Percentiles rank a stretch among this genome's conserved stretches.
These are phyloP conservation scores for Anastatus disparis DNA, from an alignment of 1,140 invertebrate species.

Conservation along the genomic window DNA sequence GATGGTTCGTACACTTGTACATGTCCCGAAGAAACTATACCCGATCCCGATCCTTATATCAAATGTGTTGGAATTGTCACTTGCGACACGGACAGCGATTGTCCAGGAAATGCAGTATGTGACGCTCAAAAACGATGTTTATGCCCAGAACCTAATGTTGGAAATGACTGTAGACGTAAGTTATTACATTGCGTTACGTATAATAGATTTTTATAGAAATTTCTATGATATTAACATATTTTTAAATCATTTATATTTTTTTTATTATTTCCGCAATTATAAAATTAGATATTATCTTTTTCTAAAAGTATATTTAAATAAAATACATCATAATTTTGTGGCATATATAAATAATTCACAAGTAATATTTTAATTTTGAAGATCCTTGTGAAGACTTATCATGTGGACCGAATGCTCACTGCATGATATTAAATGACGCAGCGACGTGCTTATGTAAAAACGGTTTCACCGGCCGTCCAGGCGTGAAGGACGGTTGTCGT, in stretches of 20 bases:
- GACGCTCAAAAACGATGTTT: slow-evolving; percentile 80
- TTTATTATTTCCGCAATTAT: no score
- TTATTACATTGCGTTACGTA: slow-evolving; percentile 41
- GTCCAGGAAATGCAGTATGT: slow-evolving; percentile 90
- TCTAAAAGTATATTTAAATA: no score
- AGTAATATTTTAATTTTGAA: no score
- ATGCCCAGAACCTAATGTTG: slow-evolving; percentile 90
- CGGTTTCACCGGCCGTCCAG: slow-evolving; percentile 79
- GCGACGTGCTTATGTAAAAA: slow-evolving; percentile 85
- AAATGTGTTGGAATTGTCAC: slow-evolving; percentile 84
- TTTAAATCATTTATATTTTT: neutral
- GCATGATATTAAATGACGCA: slow-evolving; percentile 84
- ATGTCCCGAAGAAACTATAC: slow-evolving; percentile 82
- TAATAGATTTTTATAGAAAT: slow-evolving; percentile 28
- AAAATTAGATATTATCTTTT: no score
- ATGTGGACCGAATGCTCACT: slow-evolving; percentile 89
- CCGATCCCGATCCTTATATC: slow-evolving; percentile 83
- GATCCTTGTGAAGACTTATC: slow-evolving; percentile 89
- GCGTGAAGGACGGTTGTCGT: slow-evolving; percentile 78
- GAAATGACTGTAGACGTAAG: slow-evolving; percentile 91
- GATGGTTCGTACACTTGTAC: slow-evolving; percentile 81
- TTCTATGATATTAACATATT: slow-evolving; percentile 35
- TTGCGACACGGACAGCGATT: slow-evolving; percentile 80
- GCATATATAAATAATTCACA: no score
- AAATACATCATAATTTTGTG: no score